A percentile compares a stretch with the other conserved stretches of the same genome.
phyloP scores from a whole-genome alignment of 2,888 invertebrate species.

The Atethmia centrago region DNA sequence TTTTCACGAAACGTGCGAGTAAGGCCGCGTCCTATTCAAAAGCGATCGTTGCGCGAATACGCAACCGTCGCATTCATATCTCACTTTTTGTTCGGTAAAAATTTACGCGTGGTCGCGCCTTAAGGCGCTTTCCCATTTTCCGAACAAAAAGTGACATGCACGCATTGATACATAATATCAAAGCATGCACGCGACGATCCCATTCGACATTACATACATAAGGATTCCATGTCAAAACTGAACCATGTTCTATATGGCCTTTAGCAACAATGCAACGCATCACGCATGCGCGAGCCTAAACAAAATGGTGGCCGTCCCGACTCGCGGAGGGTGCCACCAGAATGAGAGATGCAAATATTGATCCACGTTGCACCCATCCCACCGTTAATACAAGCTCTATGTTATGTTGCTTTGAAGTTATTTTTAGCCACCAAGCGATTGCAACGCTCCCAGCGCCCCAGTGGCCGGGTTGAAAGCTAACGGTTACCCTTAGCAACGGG shows the following conservation, averaged over 20 bases:
- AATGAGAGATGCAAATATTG: constrained; percentile 2
- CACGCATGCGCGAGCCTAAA: background rate
- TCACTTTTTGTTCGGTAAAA: no score
- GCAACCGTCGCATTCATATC: no score
- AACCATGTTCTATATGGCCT: background rate
- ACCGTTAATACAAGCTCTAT: background rate
- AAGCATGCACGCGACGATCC: no score
- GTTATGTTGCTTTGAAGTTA: background rate
- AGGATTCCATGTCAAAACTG: no score
- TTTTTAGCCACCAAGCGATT: constrained; percentile 7
- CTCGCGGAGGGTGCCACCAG: background rate
- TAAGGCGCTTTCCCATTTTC: no score
- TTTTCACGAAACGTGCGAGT: no score
- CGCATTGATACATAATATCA: no score
- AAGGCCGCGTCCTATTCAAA: no score
- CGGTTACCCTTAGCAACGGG: constrained; percentile 1
- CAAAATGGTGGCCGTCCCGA: constrained; percentile 4
- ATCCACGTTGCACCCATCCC: constrained; percentile 5
- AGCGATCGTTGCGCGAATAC: no score
- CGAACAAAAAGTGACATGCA: no score
- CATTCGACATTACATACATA: no score
- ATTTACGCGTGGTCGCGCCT: no score
- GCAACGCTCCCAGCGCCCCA: background rate
- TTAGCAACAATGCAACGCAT: background rate
- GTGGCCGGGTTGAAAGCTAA: background rate